A percentile compares a stretch with the other conserved stretches of the same genome.
These are phyloP conservation scores for Diachrysia chrysitis DNA, from an alignment of 2,888 invertebrate species.

Conservation along the genomic window DNA sequence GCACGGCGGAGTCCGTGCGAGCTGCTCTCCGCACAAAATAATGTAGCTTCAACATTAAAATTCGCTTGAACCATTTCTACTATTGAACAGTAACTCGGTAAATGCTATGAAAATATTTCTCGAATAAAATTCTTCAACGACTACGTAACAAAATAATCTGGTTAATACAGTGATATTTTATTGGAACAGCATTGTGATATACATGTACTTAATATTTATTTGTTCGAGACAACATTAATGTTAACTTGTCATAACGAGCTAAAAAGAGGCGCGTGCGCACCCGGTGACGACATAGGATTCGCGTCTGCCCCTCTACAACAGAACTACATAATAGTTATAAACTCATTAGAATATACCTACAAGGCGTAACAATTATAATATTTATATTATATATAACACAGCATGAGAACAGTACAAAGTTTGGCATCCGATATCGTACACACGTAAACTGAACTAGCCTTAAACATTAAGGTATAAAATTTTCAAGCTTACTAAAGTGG, in stretches of 20 bases:
- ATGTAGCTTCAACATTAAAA: constrained; percentile 46
- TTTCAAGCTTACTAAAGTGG: constrained; percentile 67
- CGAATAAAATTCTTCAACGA: constrained; percentile 64
- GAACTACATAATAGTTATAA: constrained; percentile 27
- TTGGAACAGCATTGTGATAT: constrained; percentile 62
- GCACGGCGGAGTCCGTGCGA: constrained; percentile 46
- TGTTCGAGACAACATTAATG: constrained; percentile 34
- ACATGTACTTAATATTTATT: constrained; percentile 45
- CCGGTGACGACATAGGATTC: not conserved
- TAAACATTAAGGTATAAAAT: constrained; percentile 67
- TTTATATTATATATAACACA: constrained; percentile 63
- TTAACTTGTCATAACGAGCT: constrained; percentile 10
- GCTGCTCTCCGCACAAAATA: constrained; percentile 36
- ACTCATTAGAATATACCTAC: constrained; percentile 56
- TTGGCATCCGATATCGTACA: constrained; percentile 75
- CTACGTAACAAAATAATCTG: constrained; percentile 78
- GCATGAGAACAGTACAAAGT: constrained; percentile 71
- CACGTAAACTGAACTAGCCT: constrained; percentile 73
- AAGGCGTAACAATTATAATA: constrained; percentile 65
- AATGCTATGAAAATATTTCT: constrained; percentile 82
- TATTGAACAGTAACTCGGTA: constrained; percentile 68
- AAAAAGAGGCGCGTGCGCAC: not conserved
- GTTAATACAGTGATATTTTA: constrained; percentile 74
- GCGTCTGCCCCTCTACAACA: constrained; percentile 15
- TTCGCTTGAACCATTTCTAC: constrained; percentile 38